These are phyloP conservation scores for Anableps anableps DNA, from an alignment of 2,797 vertebrate species.

Conservation along the genomic window DNA sequence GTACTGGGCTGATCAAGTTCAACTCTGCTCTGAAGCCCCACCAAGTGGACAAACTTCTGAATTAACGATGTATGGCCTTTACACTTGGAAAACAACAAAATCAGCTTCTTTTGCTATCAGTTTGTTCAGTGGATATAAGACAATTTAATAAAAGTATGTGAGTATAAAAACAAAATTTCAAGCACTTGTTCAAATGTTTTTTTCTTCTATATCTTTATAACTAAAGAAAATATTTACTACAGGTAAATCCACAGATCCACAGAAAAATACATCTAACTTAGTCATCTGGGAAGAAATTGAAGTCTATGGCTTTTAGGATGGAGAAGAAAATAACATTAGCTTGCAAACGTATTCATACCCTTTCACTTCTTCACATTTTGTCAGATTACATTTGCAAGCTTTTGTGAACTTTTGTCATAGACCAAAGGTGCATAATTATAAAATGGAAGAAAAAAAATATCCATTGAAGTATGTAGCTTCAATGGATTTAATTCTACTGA, in stretches of 20 bases:
- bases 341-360: background rate
- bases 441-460: background rate
- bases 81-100: background rate
- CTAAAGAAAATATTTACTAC: background rate
- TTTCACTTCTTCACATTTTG: background rate
- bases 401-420: background rate
- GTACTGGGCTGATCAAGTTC: background rate
- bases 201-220: background rate
- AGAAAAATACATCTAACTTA: no score
- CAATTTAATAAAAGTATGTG: background rate
- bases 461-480: background rate
- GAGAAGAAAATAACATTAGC: no score
- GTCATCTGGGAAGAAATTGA: background rate
- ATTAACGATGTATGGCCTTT: background rate
- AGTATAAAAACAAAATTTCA: background rate
- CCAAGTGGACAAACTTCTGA: background rate
- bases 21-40: background rate
- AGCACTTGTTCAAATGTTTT: no score
- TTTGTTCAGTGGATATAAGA: background rate
- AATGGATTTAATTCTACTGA: background rate
- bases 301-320: background rate
- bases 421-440: background rate
- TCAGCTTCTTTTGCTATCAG: background rate
- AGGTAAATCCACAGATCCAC: no score
- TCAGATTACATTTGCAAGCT: background rate